Percentiles rank a stretch among this genome's conserved stretches.
Evolutionary conservation across 1,140 invertebrate genomes (phyloP).

Genomic region (Ostrea denselamellosa): DNA sequence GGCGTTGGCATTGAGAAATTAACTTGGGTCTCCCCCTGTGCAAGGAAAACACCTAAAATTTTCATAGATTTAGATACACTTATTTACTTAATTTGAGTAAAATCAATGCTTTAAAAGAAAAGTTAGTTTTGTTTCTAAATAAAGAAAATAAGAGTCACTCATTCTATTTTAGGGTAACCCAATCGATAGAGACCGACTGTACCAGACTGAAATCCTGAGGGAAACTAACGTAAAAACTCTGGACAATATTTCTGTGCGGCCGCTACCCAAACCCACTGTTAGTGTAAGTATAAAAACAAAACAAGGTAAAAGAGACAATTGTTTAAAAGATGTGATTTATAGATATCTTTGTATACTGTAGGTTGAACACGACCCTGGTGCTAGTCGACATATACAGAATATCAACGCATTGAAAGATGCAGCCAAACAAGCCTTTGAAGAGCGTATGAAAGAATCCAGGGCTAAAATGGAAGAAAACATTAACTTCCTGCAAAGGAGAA

Average conservation of each 20-base stretch:
- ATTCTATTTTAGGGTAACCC: slow-evolving; percentile 66
- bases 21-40: too few relatives aligned
- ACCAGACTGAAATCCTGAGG: slow-evolving; percentile 68
- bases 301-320: neutral
- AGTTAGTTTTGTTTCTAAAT: neutral
- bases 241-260: slow-evolving; percentile 71
- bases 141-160: neutral
- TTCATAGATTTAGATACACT: neutral
- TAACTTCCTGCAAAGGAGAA: slow-evolving; percentile 70
- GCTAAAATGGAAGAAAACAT: slow-evolving; percentile 71
- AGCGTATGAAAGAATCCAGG: slow-evolving; percentile 68
- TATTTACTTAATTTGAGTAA: neutral
- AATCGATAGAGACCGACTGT: slow-evolving; percentile 66
- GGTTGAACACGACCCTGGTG: slow-evolving; percentile 51
- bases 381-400: slow-evolving; percentile 62
- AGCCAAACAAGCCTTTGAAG: slow-evolving; percentile 71
- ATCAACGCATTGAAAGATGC: slow-evolving; percentile 69
- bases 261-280: slow-evolving; percentile 60
- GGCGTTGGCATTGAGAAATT: too few relatives aligned
- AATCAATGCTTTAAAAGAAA: too few relatives aligned
- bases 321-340: neutral
- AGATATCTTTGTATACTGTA: neutral
- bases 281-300: slow-evolving; percentile 28
- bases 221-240: slow-evolving; percentile 66
- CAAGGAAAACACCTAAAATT: too few relatives aligned